Base-by-base conservation (phyloP, 1,140 invertebrate species). In the Agrypnia vestita region DNA sequence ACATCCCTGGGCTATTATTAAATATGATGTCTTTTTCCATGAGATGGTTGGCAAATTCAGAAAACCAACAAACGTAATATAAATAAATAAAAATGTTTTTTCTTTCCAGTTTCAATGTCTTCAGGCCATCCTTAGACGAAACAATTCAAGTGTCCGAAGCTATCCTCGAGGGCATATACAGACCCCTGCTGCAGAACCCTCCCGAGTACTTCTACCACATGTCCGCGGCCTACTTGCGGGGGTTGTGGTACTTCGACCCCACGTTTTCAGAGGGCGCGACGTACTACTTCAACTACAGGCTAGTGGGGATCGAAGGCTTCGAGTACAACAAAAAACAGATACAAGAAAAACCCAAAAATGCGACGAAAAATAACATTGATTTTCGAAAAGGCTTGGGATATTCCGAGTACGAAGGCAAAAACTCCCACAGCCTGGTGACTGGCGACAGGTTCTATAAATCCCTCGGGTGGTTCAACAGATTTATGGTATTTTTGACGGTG, bases 81-180 rank as follows among this genome's bases (percentile, higher is more conserved):
- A n/a, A n/a, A n/a, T n/a, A n/a, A n/a, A n/a, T n/a, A n/a, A 51
- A 51, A 51, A 3, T 51, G 8, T 51, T 15, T n/a, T 55, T 74
- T 73, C 74, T 74, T 82, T 74, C 25, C 86, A 91, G 91, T 69
- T 93, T 91, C 85, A 94, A 93, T 83, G 85, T 93, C 8, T 90
- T 88, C 81, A 84, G 87, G 7, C 86, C 86, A n/a, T 87, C 85
- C 19, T 53, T 87, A 0, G 85, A 88, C 6, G 89, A 91, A 74
- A 90, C 90, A 0, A 84, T 84, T 0, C 81, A 87, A 83, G 86
- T 89, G 0, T 90, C 88, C 59, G 80, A 86, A 19, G 80, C 86
- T 4, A 75, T 91, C 0, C 78, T 84, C 1, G 85, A 87, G 0
- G 83, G 88, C n/a, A 86, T 90, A 0, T 90, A 85, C 80, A 86